Conservation (phyloP, 2,888 invertebrate species). For the Trisateles emortualis region DNA sequence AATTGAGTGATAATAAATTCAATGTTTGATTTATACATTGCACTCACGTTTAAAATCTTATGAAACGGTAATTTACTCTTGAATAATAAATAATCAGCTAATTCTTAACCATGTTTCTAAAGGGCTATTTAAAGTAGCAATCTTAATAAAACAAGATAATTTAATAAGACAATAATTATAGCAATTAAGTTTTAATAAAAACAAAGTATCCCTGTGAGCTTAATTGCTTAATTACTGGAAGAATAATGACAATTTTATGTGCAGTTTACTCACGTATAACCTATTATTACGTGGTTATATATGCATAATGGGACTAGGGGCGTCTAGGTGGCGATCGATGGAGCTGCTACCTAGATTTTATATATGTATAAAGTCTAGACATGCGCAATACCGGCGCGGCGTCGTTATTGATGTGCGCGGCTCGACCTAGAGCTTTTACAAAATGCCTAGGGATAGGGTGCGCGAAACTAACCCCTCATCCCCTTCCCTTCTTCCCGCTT, state of each 20-base stretch:
- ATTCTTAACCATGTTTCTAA: slow-evolving; percentile 29
- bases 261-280: slow-evolving; percentile 19
- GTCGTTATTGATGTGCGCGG: slow-evolving; percentile 38
- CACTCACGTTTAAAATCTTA: slow-evolving; percentile 23
- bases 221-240: slow-evolving; percentile 34
- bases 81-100: slow-evolving; percentile 29
- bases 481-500: slow-evolving; percentile 4
- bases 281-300: slow-evolving; percentile 19
- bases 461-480: slow-evolving; percentile 21
- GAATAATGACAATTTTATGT: slow-evolving; percentile 31
- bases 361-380: slow-evolving; percentile 26
- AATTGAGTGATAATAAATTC: slow-evolving; percentile 34
- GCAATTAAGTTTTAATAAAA: slow-evolving; percentile 25
- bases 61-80: slow-evolving; percentile 24
- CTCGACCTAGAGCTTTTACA: slow-evolving; percentile 27
- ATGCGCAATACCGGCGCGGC: slow-evolving; percentile 32
- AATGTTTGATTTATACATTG: slow-evolving; percentile 38
- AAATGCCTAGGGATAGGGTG: slow-evolving; percentile 44
- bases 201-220: slow-evolving; percentile 19
- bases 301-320: not conserved
- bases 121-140: slow-evolving; percentile 22
- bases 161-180: too few relatives aligned
- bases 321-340: slow-evolving; percentile 9
- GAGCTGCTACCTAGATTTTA: slow-evolving; percentile 36
- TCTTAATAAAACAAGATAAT: slow-evolving; percentile 26